Conservation (phyloP, 1,140 invertebrate genomes). For the Propsilocerus akamusi region DNA sequence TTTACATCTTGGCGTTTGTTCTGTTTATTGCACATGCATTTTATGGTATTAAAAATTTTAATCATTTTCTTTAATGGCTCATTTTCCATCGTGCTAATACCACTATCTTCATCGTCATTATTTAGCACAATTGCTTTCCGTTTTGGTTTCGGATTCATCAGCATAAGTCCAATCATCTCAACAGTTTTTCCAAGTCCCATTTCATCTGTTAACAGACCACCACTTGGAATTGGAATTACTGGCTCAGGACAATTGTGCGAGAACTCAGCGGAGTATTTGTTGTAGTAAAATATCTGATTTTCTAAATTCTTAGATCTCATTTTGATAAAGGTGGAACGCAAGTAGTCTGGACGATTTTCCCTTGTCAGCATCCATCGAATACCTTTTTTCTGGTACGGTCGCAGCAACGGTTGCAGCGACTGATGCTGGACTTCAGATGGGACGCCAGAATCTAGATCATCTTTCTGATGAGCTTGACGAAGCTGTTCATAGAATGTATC, state of each 20-base stretch:
- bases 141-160: conserved; percentile 31
- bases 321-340: conserved; percentile 10
- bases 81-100: not conserved
- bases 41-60: too few species aligned
- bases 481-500: not conserved
- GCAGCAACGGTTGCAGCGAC: conserved; percentile 20
- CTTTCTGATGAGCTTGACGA: not conserved
- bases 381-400: conserved; percentile 44
- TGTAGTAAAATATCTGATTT: conserved; percentile 19
- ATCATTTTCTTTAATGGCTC: not conserved
- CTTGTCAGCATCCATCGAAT: conserved; percentile 48
- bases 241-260: conserved; percentile 15
- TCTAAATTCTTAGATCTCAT: conserved; percentile 9
- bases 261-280: conserved; percentile 29
- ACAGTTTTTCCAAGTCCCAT: conserved; percentile 75
- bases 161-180: conserved; percentile 49
- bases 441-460: not conserved
- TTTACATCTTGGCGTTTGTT: conserved; percentile 4
- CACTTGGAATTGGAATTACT: conserved; percentile 24
- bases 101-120: not conserved
- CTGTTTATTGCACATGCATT: conserved; percentile 11
- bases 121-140: not conserved
- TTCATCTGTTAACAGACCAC: conserved; percentile 67
- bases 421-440: not conserved
- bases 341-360: conserved; percentile 21